Evolutionary conservation across 2,113 vertebrate genomes (phyloP).

Genomic region (Ginglymostoma cirratum): DNA sequence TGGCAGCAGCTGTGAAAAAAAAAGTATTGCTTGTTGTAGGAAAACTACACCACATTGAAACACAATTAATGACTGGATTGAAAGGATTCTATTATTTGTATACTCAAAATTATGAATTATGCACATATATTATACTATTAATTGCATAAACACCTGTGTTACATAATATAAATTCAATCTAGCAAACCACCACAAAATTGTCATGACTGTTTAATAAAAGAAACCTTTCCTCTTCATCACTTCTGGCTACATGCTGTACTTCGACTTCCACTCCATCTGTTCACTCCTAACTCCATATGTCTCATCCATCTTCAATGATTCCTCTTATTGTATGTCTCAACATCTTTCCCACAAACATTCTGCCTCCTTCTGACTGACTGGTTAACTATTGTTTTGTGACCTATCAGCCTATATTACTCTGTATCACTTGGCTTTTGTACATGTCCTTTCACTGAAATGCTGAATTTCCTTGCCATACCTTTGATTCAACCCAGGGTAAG

Average conservation of each 20-base stretch:
- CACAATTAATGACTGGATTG: not conserved
- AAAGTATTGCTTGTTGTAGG: not conserved
- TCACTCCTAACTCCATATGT: not conserved
- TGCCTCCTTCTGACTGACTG: not conserved
- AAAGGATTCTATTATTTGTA: not conserved
- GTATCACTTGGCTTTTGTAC: not conserved
- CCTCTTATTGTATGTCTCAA: not conserved
- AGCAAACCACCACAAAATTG: not conserved
- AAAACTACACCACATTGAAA: not conserved
- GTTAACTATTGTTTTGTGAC: not conserved
- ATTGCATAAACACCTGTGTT: not conserved
- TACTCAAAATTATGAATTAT: not conserved
- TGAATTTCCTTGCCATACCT: not conserved
- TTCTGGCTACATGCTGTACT: not conserved
- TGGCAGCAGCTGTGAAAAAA: not conserved
- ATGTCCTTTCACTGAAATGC: not conserved
- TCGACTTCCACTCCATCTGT: not conserved
- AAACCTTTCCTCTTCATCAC: not conserved
- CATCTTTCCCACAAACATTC: not conserved
- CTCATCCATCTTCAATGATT: not conserved
- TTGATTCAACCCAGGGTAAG: not conserved
- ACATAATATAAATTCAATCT: not conserved
- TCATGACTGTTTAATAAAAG: not conserved
- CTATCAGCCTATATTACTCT: not conserved
- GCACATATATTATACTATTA: no score